These are phyloP conservation scores for Anoplophora glabripennis DNA, from an alignment of 1,140 invertebrate genomes.

Conservation along the genomic window DNA sequence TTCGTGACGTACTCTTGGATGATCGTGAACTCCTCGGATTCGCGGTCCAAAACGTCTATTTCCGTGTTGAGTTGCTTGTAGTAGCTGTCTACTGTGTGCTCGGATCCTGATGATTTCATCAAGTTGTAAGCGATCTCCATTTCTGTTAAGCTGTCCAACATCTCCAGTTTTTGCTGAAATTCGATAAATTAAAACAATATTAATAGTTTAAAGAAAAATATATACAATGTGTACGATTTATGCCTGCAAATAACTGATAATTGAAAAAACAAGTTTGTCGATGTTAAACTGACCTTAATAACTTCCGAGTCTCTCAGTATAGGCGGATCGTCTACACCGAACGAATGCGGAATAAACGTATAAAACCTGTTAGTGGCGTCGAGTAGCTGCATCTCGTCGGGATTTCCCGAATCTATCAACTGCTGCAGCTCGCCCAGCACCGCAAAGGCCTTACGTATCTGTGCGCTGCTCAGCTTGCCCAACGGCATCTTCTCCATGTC, in stretches of 20 bases:
- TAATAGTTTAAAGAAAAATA: no score
- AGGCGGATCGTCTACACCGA: conserved; percentile 81
- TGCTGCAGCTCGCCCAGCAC: conserved; percentile 77
- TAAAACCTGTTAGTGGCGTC: conserved; percentile 81
- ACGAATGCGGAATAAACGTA: conserved; percentile 92
- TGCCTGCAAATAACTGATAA: no score
- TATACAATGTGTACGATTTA: no score
- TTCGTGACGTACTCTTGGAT: conserved; percentile 78
- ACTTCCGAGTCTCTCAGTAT: conserved; percentile 73
- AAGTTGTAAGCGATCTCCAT: conserved; percentile 94
- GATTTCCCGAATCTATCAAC: conserved; percentile 55
- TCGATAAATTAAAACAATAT: no score
- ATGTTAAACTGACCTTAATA: conserved; percentile 60
- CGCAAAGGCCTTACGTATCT: conserved; percentile 82
- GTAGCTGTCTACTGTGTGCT: conserved; percentile 79
- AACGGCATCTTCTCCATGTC: conserved; percentile 97
- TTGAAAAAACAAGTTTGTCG: no score
- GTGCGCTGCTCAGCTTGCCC: conserved; percentile 83
- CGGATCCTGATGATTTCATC: conserved; percentile 59
- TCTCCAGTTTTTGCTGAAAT: conserved; percentile 73
- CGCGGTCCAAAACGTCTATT: conserved; percentile 71
- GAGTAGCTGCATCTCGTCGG: conserved; percentile 61
- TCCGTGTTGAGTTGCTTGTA: conserved; percentile 88
- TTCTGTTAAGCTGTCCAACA: conserved; percentile 90
- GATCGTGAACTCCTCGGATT: conserved; percentile 71